These are phyloP conservation scores for Drosophila elegans DNA, from an alignment of 1,140 invertebrate species.

Conservation along the genomic window DNA sequence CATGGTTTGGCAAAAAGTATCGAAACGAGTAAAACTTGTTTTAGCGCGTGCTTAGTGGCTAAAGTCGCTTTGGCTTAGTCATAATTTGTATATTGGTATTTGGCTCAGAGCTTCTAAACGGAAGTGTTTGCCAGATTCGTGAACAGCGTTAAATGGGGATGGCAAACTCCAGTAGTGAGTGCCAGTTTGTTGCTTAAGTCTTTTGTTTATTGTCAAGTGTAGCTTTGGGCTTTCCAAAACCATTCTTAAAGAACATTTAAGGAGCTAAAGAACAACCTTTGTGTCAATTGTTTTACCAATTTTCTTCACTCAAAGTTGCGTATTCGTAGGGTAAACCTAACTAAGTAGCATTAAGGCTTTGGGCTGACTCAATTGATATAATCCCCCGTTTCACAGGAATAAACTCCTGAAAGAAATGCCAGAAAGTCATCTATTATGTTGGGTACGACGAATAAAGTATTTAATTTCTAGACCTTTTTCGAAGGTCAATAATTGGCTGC, in stretches of 20 bases:
- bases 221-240: too few relatives aligned
- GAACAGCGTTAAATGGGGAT: conserved; percentile 6
- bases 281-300: too few relatives aligned
- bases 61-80: conserved; percentile 61
- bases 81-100: conserved; percentile 65
- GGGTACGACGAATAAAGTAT: conserved; percentile 11
- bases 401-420: conserved; percentile 15
- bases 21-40: conserved; percentile 67
- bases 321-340: neutral
- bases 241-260: neutral
- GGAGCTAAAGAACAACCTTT: too few relatives aligned
- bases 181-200: conserved; percentile 39
- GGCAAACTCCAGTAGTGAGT: neutral
- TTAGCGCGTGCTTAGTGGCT: conserved; percentile 60
- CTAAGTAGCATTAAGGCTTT: conserved; percentile 1
- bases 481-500: conserved; percentile 36
- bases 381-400: conserved; percentile 42
- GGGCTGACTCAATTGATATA: conserved; percentile 19
- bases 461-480: conserved; percentile 25
- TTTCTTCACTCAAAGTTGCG: too few relatives aligned
- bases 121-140: conserved; percentile 40
- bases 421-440: conserved; percentile 44
- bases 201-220: conserved; percentile 4
- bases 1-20: conserved; percentile 42
- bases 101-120: conserved; percentile 48